Percentiles rank a stretch among this genome's conserved stretches.
These are phyloP conservation scores for Spisula solida DNA, from an alignment of 2,888 invertebrate species.

Conservation along the genomic window DNA sequence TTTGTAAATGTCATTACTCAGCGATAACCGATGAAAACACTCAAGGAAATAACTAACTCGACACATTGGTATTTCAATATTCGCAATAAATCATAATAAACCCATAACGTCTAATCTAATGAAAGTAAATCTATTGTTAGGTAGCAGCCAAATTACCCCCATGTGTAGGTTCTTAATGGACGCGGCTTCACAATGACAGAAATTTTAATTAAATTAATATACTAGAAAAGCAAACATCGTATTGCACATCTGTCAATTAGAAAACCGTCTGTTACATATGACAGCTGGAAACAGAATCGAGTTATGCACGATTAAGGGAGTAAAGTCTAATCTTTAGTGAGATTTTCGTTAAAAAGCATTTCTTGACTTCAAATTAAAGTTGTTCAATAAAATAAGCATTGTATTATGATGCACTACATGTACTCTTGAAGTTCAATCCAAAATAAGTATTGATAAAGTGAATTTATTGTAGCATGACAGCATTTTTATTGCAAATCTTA, in stretches of 20 bases:
- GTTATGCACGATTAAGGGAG: slow-evolving; percentile 14
- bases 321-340: neutral
- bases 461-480: too few species aligned
- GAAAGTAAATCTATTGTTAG: neutral
- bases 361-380: neutral
- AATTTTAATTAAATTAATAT: slow-evolving; percentile 11
- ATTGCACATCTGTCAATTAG: slow-evolving; percentile 9
- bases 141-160: neutral
- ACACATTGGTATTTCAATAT: too few species aligned
- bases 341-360: neutral
- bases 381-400: too few species aligned
- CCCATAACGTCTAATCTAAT: neutral
- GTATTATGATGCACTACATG: too few species aligned
- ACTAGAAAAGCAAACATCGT: neutral
- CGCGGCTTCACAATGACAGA: neutral
- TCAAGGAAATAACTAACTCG: too few species aligned
- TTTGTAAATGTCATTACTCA: too few species aligned
- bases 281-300: slow-evolving; percentile 12
- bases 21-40: too few species aligned
- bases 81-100: neutral
- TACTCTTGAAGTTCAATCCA: too few species aligned
- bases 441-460: too few species aligned
- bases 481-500: too few species aligned
- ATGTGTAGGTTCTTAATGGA: neutral
- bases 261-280: neutral